Base-by-base conservation (phyloP, 1,140 invertebrate genomes). In the Bathynomus jamesi region DNA sequence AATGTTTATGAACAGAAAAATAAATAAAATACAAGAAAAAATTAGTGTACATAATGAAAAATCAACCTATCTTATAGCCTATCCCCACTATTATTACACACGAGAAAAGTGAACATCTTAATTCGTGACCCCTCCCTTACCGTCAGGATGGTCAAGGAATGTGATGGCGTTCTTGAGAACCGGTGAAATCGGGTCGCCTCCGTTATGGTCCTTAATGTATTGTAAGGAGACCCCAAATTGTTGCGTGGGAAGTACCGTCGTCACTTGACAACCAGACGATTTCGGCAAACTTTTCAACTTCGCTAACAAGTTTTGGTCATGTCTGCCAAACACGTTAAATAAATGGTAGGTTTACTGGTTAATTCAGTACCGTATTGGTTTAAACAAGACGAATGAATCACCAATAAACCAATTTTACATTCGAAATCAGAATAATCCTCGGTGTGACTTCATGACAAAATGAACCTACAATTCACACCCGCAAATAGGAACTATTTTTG, bases 161-260 rank as follows among this genome's bases (percentile, higher is more conserved):
- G 75, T 76, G 17, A 76, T 76, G 30, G 67, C 72, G 25, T 71
- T 70, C 40, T 88, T 86, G 28, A 98, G 89, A 67, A 98, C 90
- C 0, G 92, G 92, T 60, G 96, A 95, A 81, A 98, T 96, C 0
- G 89, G 84, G 79, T 88, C 85, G 8, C 86, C 86, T 70, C 84
- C 84, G 81, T 96, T 94, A 79, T 94, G 87, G 74, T 94, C 89
- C 79, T 91, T 93, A 66, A 99, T 95, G 80, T 93, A 94, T 79
- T 91, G 88, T 72, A 99, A 83, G 25, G 92, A 90, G 7, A 96
- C 94, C 30, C 95, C 94, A 84, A 98, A 98, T 83, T 98, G 95
- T 79, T 92, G 91, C 13, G 90, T 92, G 17, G 88, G 87, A 71
- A 86, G 82, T 61, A 86, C 87, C 66, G 85, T 84, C 71, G 82